These are phyloP conservation scores for Condylura cristata DNA, from an alignment of 2,113 vertebrate species.

Conservation along the genomic window DNA sequence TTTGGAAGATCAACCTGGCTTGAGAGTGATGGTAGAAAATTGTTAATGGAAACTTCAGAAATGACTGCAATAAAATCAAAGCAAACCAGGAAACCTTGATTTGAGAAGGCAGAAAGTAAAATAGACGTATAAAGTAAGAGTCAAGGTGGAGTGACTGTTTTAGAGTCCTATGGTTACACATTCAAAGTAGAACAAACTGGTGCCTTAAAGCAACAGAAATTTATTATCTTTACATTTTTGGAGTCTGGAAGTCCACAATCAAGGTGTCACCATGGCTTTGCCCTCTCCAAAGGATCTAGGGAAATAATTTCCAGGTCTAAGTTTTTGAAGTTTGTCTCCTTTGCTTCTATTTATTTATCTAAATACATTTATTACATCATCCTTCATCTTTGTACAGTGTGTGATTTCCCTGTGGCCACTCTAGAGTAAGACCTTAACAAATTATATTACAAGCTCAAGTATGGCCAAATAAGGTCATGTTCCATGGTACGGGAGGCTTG, in stretches of 20 bases:
- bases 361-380: too few relatives aligned
- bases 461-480: background rate
- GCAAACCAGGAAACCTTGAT: background rate
- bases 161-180: background rate
- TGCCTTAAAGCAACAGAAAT: background rate
- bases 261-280: background rate
- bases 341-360: background rate
- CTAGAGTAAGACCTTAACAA: background rate
- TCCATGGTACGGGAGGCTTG: too few relatives aligned
- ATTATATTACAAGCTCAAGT: background rate
- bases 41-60: background rate
- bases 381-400: too few relatives aligned
- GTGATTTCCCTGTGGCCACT: too few relatives aligned
- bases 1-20: background rate
- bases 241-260: background rate
- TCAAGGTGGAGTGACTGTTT: background rate
- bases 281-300: background rate
- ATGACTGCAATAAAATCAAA: background rate
- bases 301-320: background rate
- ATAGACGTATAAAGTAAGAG: background rate
- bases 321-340: background rate
- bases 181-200: too few relatives aligned
- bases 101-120: background rate
- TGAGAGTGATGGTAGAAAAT: background rate
- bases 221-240: too few relatives aligned